Evolutionary conservation across 2,797 vertebrate species (phyloP).

Genomic region (Scolopax bukidnonensis): DNA sequence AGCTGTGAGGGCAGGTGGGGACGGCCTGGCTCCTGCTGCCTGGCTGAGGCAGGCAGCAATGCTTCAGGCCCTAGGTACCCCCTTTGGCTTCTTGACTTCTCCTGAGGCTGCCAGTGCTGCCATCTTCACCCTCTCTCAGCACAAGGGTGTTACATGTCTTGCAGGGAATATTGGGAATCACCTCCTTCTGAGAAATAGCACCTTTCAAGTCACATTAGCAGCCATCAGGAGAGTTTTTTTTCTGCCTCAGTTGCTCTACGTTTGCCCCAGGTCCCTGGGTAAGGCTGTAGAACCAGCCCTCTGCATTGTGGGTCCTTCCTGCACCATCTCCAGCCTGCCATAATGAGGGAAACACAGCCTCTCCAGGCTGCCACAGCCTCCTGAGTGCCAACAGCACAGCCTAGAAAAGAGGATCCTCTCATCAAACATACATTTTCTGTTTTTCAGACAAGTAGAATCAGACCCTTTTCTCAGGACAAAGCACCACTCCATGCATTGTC

Average conservation of each 20-base stretch:
- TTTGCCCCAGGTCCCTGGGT: not conserved
- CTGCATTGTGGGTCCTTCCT: not conserved
- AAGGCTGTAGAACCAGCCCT: not conserved
- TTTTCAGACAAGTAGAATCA: not conserved
- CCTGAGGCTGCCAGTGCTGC: not conserved
- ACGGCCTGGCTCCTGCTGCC: rapidly evolving
- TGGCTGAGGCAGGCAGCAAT: not conserved
- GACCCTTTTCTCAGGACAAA: not conserved
- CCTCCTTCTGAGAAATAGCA: not conserved
- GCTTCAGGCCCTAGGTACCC: not conserved
- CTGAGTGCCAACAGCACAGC: not conserved
- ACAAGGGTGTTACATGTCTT: not conserved
- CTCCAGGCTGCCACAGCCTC: not conserved
- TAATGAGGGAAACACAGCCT: not conserved
- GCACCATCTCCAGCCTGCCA: not conserved
- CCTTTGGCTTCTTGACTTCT: not conserved
- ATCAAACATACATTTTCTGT: rapidly evolving
- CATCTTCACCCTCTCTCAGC: not conserved
- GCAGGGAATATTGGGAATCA: not conserved
- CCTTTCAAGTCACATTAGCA: not conserved
- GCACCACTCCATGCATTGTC: rapidly evolving
- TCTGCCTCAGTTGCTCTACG: not conserved
- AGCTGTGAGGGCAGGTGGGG: not conserved
- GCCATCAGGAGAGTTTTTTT: not conserved
- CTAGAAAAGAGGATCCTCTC: not conserved